These are phyloP conservation scores for Muscicapa comitata DNA, from an alignment of 2,797 vertebrate species.

Conservation along the genomic window DNA sequence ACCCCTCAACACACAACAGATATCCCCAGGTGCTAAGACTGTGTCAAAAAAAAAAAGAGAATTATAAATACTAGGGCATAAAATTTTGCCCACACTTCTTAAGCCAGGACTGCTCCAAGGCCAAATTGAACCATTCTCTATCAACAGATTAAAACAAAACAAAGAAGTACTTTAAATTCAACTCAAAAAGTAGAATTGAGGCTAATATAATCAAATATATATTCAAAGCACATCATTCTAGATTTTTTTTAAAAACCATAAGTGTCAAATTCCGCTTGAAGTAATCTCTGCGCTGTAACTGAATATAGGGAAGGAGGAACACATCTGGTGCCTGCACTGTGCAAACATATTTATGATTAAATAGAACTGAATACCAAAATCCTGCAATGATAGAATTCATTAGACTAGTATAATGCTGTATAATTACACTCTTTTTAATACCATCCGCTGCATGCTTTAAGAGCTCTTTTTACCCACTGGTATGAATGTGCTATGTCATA, in stretches of 20 bases:
- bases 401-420: constrained; percentile 30
- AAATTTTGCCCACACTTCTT: not conserved
- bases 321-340: constrained; percentile 47
- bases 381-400: constrained; percentile 45
- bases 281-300: constrained; percentile 10
- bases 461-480: constrained; percentile 7
- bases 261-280: not conserved
- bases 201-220: not conserved
- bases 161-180: not conserved
- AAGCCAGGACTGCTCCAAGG: not conserved
- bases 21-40: not conserved
- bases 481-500: constrained; percentile 9
- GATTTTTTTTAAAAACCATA: not conserved
- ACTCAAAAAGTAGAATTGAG: not conserved
- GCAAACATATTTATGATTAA: constrained; percentile 44
- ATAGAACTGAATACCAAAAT: constrained; percentile 48
- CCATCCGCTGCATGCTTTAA: not conserved
- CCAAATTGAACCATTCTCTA: not conserved
- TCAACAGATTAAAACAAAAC: not conserved
- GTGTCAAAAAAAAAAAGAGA: not conserved
- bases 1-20: not conserved
- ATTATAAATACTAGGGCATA: not conserved
- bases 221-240: not conserved
- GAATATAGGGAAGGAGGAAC: constrained; percentile 26
- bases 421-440: constrained; percentile 36